phyloP scores from a whole-genome alignment of 2,797 vertebrate species.

The Parauchenoglanis ngamensis region DNA sequence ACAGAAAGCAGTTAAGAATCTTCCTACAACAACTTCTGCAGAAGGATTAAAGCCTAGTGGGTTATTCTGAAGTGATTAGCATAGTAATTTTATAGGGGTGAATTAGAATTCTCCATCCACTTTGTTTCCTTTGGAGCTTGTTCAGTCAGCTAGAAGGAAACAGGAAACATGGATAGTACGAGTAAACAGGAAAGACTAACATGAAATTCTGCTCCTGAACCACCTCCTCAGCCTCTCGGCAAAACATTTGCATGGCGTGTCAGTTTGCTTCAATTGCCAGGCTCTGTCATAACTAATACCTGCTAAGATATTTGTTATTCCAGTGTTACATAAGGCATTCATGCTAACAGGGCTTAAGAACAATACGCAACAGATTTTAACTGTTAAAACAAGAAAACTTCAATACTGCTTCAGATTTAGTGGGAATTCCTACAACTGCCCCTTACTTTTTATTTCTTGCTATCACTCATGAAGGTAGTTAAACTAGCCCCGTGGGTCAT shows the following conservation, averaged over 20 bases:
- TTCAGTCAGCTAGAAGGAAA: conserved; percentile 36
- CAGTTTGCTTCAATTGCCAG: conserved; percentile 47
- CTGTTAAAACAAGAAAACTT: background rate
- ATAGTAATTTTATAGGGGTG: conserved; percentile 33
- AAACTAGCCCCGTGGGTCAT: background rate
- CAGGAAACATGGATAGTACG: conserved; percentile 46
- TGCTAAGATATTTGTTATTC: conserved; percentile 16
- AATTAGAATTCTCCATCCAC: conserved; percentile 31
- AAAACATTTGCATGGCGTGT: conserved; percentile 42
- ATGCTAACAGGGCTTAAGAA: background rate
- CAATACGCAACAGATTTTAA: background rate
- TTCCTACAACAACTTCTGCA: conserved; percentile 4
- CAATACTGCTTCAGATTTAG: background rate
- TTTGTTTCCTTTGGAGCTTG: conserved; percentile 36
- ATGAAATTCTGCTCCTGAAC: conserved; percentile 37
- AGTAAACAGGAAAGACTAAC: conserved; percentile 51
- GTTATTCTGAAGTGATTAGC: conserved; percentile 25
- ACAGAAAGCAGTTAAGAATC: conserved; percentile 10
- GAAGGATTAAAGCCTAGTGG: conserved; percentile 13
- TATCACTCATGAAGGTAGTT: conserved; percentile 2
- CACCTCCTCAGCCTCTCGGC: conserved; percentile 42
- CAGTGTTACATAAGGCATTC: conserved; percentile 6
- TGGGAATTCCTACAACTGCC: background rate
- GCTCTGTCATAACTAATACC: conserved; percentile 53
- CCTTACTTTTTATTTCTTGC: conserved; percentile 3